Evolutionary conservation across 2,797 vertebrate species (phyloP), one percentile per base, ranked within the genome.

Genomic region (Cossypha niveicapilla): DNA sequence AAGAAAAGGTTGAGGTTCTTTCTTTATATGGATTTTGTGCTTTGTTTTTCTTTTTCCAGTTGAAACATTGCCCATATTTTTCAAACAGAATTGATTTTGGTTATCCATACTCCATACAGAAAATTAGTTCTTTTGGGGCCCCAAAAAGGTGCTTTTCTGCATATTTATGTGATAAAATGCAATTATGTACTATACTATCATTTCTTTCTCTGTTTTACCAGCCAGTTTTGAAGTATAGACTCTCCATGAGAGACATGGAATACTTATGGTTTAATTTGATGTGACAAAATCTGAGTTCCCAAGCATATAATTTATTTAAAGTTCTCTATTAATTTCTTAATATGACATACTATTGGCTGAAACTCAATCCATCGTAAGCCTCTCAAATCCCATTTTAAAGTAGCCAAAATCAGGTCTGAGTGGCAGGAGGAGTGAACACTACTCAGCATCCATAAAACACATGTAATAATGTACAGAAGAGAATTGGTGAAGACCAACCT

Each of bases 401-500:
- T 35, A 82, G 50, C 27, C 65, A 68, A 82, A 77, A 71, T 34
- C 56, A 79, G 16, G 35, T 54, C 30, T 61, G 27, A 84, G 62
- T 35, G 35, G 62, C 70, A 96, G 78, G 51, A 47, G 92, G 24
- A 90, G 57, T 5, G 39, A 63, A 45, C n/a, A 27, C 74, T 81
- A 44, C 27, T 63, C 34, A 89, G 65, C 45, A 90, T 57, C 78
- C 62, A 34, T 82, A 73, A 71, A 92, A 72, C 28, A 62, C 1
- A 0, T 28, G 18, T 39, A 90, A 42, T 34, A 77, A 41, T 1
- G 1, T 39, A 78, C 14, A 71, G 66, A 87, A 95, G 82, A 78
- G 68, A 37, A 60, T 14, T 27, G 61, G 71, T 56, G 45, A 81
- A 65, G 78, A 96, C 98, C 97, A 95, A 99, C 99, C 99, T 99